phyloP scores from a whole-genome alignment of 2,888 invertebrate genomes.

The Leptarthrus brevirostris region DNA sequence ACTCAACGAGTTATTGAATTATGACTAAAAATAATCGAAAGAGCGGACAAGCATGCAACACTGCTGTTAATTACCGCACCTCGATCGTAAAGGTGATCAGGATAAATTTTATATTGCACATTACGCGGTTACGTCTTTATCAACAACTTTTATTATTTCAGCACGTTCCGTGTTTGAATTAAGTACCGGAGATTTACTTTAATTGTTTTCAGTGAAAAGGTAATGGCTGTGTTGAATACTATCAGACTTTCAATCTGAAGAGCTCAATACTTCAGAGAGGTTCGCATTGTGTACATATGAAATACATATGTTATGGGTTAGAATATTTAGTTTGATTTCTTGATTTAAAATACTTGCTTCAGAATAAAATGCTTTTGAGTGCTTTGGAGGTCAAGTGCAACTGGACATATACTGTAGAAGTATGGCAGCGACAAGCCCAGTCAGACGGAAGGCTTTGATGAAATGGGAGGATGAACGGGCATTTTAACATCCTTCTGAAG shows the following conservation, averaged over 20 bases:
- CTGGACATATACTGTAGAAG: too few relatives aligned
- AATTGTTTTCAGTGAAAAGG: background rate
- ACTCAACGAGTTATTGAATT: background rate
- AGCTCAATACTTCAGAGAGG: too few relatives aligned
- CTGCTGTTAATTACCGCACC: background rate
- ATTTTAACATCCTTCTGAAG: too few relatives aligned
- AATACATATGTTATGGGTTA: too few relatives aligned
- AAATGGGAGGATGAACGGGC: too few relatives aligned
- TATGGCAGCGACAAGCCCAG: too few relatives aligned
- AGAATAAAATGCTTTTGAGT: too few relatives aligned
- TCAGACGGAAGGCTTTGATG: too few relatives aligned
- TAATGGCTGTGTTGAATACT: background rate
- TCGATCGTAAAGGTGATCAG: background rate
- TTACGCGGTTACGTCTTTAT: background rate
- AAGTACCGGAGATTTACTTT: background rate
- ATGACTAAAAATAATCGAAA: background rate
- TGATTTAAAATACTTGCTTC: too few relatives aligned
- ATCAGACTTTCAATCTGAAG: background rate
- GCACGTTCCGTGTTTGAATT: background rate
- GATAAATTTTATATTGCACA: background rate
- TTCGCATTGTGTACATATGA: too few relatives aligned
- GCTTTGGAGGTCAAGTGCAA: too few relatives aligned
- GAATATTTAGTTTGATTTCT: too few relatives aligned
- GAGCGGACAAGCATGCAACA: background rate
- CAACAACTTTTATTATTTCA: background rate